Conservation (phyloP, 1,140 invertebrate species). For the Hirudo medicinalis region DNA sequence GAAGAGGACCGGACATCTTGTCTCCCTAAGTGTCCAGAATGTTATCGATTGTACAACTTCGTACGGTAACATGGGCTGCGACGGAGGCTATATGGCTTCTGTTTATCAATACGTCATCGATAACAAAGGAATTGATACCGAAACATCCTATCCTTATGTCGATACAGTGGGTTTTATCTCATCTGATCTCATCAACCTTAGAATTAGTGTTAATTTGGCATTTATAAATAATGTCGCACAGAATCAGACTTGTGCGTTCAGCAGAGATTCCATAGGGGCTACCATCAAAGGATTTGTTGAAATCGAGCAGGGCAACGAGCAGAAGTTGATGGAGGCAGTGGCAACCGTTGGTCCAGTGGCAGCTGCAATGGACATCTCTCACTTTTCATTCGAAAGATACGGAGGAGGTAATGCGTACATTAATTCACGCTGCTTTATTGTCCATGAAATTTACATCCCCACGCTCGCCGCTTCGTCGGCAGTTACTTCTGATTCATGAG, state of each 20-base stretch:
- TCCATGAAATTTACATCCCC: no score
- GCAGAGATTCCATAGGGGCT: constrained; percentile 18
- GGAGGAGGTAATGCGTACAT: neutral
- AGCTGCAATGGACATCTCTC: constrained; percentile 41
- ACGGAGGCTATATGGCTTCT: constrained; percentile 26
- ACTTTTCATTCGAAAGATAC: constrained; percentile 25
- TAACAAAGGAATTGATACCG: constrained; percentile 23
- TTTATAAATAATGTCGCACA: neutral
- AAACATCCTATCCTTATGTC: constrained; percentile 22
- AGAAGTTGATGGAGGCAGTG: constrained; percentile 33
- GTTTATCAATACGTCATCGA: constrained; percentile 25
- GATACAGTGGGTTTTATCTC: neutral
- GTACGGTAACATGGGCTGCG: constrained; percentile 26
- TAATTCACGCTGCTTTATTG: no score
- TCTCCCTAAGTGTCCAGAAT: constrained; percentile 29
- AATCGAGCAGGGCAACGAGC: constrained; percentile 14
- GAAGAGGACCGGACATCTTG: constrained; percentile 26
- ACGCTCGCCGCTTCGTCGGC: no score
- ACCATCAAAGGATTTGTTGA: constrained; percentile 16
- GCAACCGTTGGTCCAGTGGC: constrained; percentile 40
- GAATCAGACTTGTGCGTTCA: constrained; percentile 17
- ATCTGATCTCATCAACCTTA: no score
- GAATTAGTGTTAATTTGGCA: no score
- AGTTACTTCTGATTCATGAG: no score
- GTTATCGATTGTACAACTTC: constrained; percentile 45